Evolutionary conservation across 1,140 invertebrate species (phyloP).

Genomic region (Copidosoma floridanum): DNA sequence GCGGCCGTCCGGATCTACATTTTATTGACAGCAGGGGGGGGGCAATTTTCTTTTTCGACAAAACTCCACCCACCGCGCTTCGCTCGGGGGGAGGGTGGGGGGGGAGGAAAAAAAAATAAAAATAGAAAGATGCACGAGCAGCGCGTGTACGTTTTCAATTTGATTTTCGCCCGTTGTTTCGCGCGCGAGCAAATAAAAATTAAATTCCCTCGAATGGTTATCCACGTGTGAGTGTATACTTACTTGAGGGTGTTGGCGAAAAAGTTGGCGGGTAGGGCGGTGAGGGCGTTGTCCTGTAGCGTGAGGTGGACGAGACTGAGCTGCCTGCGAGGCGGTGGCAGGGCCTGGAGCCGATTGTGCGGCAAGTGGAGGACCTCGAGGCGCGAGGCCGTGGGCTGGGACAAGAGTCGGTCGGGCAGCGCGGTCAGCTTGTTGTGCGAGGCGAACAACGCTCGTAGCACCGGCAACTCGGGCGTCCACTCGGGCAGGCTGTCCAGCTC

Average conservation of each 20-base stretch:
- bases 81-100: too few species aligned
- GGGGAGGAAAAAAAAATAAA: too few species aligned
- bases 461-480: conserved; percentile 75
- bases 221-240: conserved; percentile 5
- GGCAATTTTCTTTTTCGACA: too few species aligned
- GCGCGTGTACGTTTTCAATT: too few species aligned
- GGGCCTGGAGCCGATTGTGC: conserved; percentile 71
- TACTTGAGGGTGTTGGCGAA: conserved; percentile 67
- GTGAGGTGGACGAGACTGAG: conserved; percentile 70
- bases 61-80: too few species aligned
- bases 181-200: background rate
- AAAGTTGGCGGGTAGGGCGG: conserved; percentile 71
- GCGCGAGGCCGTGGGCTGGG: conserved; percentile 69
- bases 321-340: conserved; percentile 67
- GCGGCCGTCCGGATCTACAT: too few species aligned
- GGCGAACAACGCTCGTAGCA: conserved; percentile 70
- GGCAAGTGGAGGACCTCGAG: conserved; percentile 71
- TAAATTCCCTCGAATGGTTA: background rate
- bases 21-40: too few species aligned
- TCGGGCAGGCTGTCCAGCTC: conserved; percentile 71
- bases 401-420: conserved; percentile 71
- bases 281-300: conserved; percentile 75
- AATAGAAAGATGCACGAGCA: too few species aligned
- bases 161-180: background rate
- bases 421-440: conserved; percentile 71